Base-by-base conservation (phyloP, 2,888 invertebrate genomes). In the Lasioglossum calceatum region DNA sequence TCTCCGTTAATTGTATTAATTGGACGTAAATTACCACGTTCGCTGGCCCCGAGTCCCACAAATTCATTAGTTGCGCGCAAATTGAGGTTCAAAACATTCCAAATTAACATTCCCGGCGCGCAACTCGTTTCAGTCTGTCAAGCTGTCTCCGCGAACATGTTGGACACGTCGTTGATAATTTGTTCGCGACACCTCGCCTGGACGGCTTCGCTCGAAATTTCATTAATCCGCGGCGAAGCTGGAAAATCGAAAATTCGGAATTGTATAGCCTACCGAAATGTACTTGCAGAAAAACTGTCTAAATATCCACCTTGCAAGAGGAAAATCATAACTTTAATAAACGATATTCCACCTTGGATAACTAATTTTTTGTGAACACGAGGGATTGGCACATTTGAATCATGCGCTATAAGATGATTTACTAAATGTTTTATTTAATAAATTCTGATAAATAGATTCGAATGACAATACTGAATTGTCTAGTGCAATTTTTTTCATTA, bases 1-100 rank as follows among this genome's bases (percentile, higher is more conserved):
- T 82, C 54, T 78, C 72, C 50, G 36, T 61, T 82, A 82, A 82
- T 82, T 82, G 44, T 78, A 77, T 82, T 82, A 82, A 82, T 82
- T 82, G 82, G 61, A 82, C 82, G 79, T 64, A 79, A 79, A 77
- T 82, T 82, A 82, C 64, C 72, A 44, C 39, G 72, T 58, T 32
- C 50, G 32, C 44, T 23, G 23, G n/a, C 23, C 44, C 71, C 36
- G 77, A 16, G 23, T n/a, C 70, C 47, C 76, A 27, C 76, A 70
- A 81, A 70, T 71, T 81, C 71, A 71, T 77, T 77, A 77, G 77
- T 71, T n/a, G 73, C 39, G 23, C 50, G 10, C 71, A 61, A 50
- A 44, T 58, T 71, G 72, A 61, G 50, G 77, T 39, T 81, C 75
- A 50, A 81, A 81, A 81, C 77, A 77, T 77, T 72, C 58, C 58